Base-by-base conservation (phyloP, 1,140 invertebrate species). In the Leptopilina boulardi region DNA sequence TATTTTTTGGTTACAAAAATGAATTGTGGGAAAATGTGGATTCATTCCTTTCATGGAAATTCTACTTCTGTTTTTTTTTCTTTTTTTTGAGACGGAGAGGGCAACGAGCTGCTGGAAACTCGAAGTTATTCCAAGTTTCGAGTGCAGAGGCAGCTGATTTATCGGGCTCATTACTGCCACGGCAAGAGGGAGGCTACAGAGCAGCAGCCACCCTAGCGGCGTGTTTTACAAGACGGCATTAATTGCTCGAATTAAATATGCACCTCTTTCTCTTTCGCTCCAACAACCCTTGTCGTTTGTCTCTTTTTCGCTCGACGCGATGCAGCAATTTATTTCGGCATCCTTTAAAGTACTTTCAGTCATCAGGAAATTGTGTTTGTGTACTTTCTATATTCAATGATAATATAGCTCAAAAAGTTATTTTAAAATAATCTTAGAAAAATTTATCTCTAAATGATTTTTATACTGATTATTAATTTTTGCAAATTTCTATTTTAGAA, bases 161-260 rank as follows among this genome's bases (percentile, higher is more conserved):
- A 91, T 91, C 88, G 89, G 87, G 88, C 89, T 91, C 90, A 91
- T 91, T 91, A 91, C 89, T 90, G 86, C 85, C 83, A 80, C 77
- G 88, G 87, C 84, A 83, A 84, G 85, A 85, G 84, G 85, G 84
- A 80, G 81, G 78, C 81, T 80, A 84, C 82, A 83, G 80, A 78
- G 83, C 84, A 84, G 85, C 85, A 87, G 86, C 86, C 86, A 87
- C 89, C 87, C 87, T 85, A 87, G 79, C 88, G 87, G 88, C 89
- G 88, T 91, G 90, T 91, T 91, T 91, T 91, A 91, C 90, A 91
- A 91, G 90, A 90, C 89, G 89, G 90, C 90, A 91, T 91, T 91
- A 91, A 91, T 91, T 91, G 89, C 89, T 89, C 84, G 89, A 91
- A 91, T 91, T 91, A 91, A 91, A 91, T 91, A 91, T 91, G 90